These are phyloP conservation scores for Dione juno DNA, from an alignment of 2,888 invertebrate species.

Conservation along the genomic window DNA sequence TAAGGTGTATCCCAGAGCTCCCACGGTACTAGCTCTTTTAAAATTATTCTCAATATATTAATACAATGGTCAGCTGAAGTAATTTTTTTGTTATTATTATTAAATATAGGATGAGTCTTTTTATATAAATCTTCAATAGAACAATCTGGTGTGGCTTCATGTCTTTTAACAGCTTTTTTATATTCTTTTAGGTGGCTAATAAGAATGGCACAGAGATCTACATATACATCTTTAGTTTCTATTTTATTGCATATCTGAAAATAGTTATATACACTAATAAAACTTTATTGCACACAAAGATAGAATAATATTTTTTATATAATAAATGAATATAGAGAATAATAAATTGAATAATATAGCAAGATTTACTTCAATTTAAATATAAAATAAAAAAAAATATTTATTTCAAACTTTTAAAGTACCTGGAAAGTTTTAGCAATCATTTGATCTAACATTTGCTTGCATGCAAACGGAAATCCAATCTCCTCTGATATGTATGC, in stretches of 20 bases:
- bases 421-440: conserved; percentile 78
- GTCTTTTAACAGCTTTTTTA: conserved; percentile 83
- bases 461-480: conserved; percentile 79
- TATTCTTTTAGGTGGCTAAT: conserved; percentile 86
- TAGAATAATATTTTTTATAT: too few relatives aligned
- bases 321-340: too few relatives aligned
- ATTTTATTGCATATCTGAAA: conserved; percentile 75
- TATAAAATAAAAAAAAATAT: not conserved
- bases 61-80: conserved; percentile 83
- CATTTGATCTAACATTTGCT: conserved; percentile 79
- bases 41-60: conserved; percentile 82
- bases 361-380: too few relatives aligned
- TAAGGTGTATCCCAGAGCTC: conserved; percentile 87
- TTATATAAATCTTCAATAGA: conserved; percentile 80
- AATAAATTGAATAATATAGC: too few relatives aligned
- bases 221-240: conserved; percentile 73
- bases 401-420: conserved; percentile 13
- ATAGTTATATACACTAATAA: not conserved
- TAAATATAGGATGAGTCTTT: conserved; percentile 64
- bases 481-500: conserved; percentile 78
- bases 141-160: conserved; percentile 72
- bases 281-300: too few relatives aligned
- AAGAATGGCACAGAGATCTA: conserved; percentile 79
- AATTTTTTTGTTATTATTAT: conserved; percentile 63
- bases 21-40: conserved; percentile 86